Base-by-base conservation (phyloP, 2,888 invertebrate species). In the Caenorhabditis japonica region DNA sequence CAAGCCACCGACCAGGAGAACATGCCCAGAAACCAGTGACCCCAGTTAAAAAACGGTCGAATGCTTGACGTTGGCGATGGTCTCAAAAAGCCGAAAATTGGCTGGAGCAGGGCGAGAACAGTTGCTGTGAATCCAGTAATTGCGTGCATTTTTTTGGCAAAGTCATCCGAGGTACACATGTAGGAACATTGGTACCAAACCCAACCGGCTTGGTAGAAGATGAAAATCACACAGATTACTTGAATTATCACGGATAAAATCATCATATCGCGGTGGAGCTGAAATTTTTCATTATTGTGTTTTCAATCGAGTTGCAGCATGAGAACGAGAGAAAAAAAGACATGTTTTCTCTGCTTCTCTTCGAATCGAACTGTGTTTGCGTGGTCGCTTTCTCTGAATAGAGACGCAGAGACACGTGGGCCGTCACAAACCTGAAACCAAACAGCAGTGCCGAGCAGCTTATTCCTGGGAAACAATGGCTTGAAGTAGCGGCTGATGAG, bases 401-500 rank as follows among this genome's bases (percentile, higher is more conserved):
- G n/a, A n/a, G n/a, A n/a, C n/a, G n/a, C n/a, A n/a, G n/a, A n/a
- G n/a, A n/a, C 79, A 13, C 81, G 75, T 39, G 81, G 82, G 12
- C 79, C 69, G 73, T 81, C 72, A 46, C 71, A 64, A 10, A 81
- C 77, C 74, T 82, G 82, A 49, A 79, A 82, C 82, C 82, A 82
- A 7, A 82, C 81, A 30, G 81, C 81, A 8, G 80, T 79, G 30
- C 82, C 82, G 3, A 78, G 60, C 12, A 82, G 60, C 41, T 81
- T 81, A 43, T 69, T 72, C 36, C 77, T 36, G 3, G 82, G 81
- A 27, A 80, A 81, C 5, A 82, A 53, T 0, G 82, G 82, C 59
- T 82, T 82, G 70, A 82, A 81, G 62, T 79, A 82, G n/a, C 82
- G 52, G 43, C 80, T 78, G 34, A 82, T 81, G 15, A 82, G 75